Conservation (phyloP, 1,140 invertebrate genomes). For the Eumaeus atala region DNA sequence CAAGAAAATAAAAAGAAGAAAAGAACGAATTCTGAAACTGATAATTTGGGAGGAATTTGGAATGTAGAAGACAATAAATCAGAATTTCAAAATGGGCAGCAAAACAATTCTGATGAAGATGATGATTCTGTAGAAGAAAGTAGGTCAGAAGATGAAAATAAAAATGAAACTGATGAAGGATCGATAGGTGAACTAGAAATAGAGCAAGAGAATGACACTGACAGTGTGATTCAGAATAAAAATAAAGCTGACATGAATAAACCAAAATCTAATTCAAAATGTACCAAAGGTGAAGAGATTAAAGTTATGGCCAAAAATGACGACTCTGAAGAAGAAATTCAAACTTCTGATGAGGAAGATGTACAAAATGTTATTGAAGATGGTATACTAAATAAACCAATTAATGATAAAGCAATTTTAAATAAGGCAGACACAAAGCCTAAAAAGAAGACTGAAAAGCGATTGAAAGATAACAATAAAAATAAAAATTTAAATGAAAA, state of each 20-base stretch:
- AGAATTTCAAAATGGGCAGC: neutral
- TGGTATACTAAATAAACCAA: conserved; percentile 14
- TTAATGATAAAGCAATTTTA: conserved; percentile 17
- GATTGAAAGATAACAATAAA: conserved; percentile 42
- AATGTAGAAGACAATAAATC: conserved; percentile 41
- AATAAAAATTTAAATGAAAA: conserved; percentile 62
- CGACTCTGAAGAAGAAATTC: conserved; percentile 1
- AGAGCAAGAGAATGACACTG: neutral
- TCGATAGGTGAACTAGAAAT: conserved; percentile 9
- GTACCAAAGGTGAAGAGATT: neutral
- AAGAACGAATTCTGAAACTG: conserved; percentile 33
- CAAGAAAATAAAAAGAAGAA: conserved; percentile 53
- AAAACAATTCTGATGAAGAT: conserved; percentile 17
- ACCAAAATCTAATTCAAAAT: conserved; percentile 13
- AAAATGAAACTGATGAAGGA: conserved; percentile 16
- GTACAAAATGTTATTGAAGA: conserved; percentile 13
- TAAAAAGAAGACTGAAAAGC: conserved; percentile 26
- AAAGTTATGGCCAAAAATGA: conserved; percentile 5
- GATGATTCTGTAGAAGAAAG: conserved; percentile 15
- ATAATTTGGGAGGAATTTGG: conserved; percentile 45
- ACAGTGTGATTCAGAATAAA: conserved; percentile 19
- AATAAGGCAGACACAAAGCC: conserved; percentile 17
- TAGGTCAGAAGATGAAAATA: conserved; percentile 21
- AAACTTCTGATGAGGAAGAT: conserved; percentile 4
- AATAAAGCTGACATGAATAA: conserved; percentile 15